Evolutionary conservation across 2,888 invertebrate species (phyloP).

Genomic region (Frankliniella intonsa): DNA sequence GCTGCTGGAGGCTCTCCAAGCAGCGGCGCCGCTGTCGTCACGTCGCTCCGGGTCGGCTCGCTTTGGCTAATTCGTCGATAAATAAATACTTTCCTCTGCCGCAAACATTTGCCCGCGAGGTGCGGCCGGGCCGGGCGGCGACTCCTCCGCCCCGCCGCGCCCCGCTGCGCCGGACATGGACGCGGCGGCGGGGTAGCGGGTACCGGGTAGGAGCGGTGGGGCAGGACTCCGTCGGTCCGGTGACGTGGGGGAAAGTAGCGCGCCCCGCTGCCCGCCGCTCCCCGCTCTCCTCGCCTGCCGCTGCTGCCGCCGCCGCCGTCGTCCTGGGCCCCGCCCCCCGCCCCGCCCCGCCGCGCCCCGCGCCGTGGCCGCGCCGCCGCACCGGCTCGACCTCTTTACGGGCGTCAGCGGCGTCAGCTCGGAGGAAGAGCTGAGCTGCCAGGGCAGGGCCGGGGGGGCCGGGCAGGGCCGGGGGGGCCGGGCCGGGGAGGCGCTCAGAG

Average conservation of each 20-base stretch:
- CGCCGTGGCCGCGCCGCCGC: background rate
- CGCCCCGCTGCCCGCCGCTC: background rate
- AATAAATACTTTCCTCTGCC: slow-evolving; percentile 9
- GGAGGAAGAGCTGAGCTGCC: background rate
- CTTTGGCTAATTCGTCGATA: background rate
- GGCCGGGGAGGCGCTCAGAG: background rate
- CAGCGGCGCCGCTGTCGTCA: background rate
- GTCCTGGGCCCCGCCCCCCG: background rate
- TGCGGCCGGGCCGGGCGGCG: background rate
- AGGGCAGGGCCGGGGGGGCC: background rate
- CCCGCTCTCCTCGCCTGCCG: background rate
- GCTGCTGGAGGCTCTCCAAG: background rate
- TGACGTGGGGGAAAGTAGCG: slow-evolving; percentile 25
- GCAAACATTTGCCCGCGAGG: background rate
- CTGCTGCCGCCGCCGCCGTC: too few relatives aligned
- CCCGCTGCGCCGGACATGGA: background rate
- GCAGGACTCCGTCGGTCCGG: background rate
- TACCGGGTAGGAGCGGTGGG: background rate
- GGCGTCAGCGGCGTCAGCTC: background rate
- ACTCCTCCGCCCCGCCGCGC: background rate
- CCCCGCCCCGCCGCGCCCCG: background rate
- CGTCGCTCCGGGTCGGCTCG: background rate
- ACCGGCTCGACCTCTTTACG: slow-evolving; percentile 20
- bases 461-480: background rate
- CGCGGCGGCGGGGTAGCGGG: background rate